A percentile compares a stretch with the other conserved stretches of the same genome.
Evolutionary conservation across 2,113 vertebrate species (phyloP).

Genomic region (Amphilophus citrinellus): DNA sequence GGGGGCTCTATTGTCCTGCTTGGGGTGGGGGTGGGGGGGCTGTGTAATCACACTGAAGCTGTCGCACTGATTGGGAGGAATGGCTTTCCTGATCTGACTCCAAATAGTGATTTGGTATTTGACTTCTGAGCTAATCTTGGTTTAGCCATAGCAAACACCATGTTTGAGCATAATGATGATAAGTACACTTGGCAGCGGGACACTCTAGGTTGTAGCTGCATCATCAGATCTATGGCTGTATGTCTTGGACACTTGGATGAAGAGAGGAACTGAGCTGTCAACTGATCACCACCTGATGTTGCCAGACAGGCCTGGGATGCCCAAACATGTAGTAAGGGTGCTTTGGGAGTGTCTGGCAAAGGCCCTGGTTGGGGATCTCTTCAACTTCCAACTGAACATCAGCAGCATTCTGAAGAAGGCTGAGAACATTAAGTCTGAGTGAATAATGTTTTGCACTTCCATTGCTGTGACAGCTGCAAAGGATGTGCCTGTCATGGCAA

Average conservation of each 20-base stretch:
- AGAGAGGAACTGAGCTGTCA: background rate
- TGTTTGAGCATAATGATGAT: background rate
- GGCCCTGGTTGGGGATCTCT: background rate
- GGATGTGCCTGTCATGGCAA: background rate
- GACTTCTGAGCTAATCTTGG: background rate
- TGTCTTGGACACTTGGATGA: background rate
- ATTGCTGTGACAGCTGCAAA: background rate
- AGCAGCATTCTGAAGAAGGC: background rate
- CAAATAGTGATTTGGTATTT: slow-evolving; percentile 1
- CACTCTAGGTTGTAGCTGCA: background rate
- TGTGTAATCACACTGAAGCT: background rate
- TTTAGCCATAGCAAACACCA: slow-evolving; percentile 1
- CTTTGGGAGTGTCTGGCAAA: background rate
- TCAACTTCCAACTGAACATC: background rate
- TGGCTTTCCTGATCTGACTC: background rate
- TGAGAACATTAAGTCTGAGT: background rate
- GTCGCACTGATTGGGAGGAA: background rate
- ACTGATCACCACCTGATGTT: background rate
- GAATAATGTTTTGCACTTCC: background rate
- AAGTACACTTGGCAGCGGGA: background rate
- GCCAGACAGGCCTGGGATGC: too few species aligned
- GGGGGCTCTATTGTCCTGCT: background rate
- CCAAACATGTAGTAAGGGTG: background rate
- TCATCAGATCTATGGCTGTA: background rate
- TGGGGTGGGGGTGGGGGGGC: background rate